A percentile compares a stretch with the other conserved stretches of the same genome.
Conservation (phyloP, 2,888 invertebrate species). For the Drosophila subsilvestris region DNA sequence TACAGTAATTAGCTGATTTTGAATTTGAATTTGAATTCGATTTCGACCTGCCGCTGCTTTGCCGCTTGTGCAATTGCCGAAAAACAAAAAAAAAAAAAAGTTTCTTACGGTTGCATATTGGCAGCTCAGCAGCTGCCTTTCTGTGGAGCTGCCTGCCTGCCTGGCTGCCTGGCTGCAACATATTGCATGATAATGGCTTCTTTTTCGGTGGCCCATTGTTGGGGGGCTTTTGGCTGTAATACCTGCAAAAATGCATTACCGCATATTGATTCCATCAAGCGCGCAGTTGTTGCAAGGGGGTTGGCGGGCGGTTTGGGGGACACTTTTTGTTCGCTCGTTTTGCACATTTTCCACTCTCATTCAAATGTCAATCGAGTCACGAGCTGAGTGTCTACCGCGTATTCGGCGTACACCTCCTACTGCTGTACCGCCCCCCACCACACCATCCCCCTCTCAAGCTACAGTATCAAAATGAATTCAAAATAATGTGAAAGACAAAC, state of each 20-base stretch:
- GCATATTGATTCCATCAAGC: slow-evolving; percentile 66
- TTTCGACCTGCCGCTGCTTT: slow-evolving; percentile 6
- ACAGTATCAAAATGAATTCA: slow-evolving; percentile 44
- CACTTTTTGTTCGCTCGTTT: slow-evolving; percentile 50
- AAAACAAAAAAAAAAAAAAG: slow-evolving; percentile 30
- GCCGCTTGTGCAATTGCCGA: slow-evolving; percentile 53
- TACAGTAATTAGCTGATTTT: slow-evolving; percentile 50
- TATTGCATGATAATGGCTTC: slow-evolving; percentile 63
- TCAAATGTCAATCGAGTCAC: slow-evolving; percentile 79
- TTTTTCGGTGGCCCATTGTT: slow-evolving; percentile 39
- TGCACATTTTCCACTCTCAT: slow-evolving; percentile 73
- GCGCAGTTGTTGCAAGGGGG: accelerated
- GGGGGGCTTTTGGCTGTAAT: slow-evolving; percentile 37
- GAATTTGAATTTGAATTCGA: slow-evolving; percentile 23
- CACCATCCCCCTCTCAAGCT: slow-evolving; percentile 8
- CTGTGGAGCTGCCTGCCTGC: slow-evolving; percentile 37
- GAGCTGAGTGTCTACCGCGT: slow-evolving; percentile 53
- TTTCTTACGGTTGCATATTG: slow-evolving; percentile 18
- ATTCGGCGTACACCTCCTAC: slow-evolving; percentile 4
- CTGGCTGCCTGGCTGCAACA: slow-evolving; percentile 36
- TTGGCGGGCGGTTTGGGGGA: slow-evolving; percentile 8
- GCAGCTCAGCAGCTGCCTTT: slow-evolving; percentile 24
- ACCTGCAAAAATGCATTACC: slow-evolving; percentile 69
- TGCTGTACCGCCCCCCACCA: neutral
- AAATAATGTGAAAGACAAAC: slow-evolving; percentile 42